Evolutionary conservation across 2,888 invertebrate genomes (phyloP), one percentile per base, ranked within the genome.

Genomic region (Smittia aterrima): DNA sequence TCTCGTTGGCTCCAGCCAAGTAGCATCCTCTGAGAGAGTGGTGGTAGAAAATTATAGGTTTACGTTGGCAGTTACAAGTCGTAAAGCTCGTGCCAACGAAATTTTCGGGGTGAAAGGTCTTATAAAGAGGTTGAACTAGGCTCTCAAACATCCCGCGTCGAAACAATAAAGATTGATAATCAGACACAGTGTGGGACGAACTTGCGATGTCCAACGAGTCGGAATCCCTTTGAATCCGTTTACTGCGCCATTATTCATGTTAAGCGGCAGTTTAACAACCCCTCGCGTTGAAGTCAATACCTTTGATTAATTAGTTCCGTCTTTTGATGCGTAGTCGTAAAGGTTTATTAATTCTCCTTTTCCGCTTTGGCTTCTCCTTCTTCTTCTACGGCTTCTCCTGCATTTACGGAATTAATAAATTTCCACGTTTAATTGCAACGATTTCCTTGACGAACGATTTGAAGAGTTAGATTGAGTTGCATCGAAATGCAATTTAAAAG

Each of bases 231-330:
- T n/a, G 47, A 47, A 47, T 47, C 11, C 16, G 4, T 32, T 32
- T 32, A 32, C 32, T 32, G 32, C 4, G 4, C 4, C 58, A 58
- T 58, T 58, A n/a, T 58, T 18, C 58, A 58, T 58, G 58, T n/a
- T 22, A 58, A 58, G 13, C 18, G 22, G 58, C 22, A 6, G 18
- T 58, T 58, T 58, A 47, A 47, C 16, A 47, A 47, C 16, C 47
- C 47, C 16, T 47, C 47, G 16, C 58, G 9, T 18, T 22, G 9
- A 6, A 58, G 22, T 22, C 58, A 58, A 58, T 58, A 22, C 58
- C n/a, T 58, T 22, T 58, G 18, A 58, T 58, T 58, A 58, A 58
- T 58, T 58, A 58, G 58, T 22, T 58, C 58, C 58, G 58, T 18
- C 58, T 58, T 58, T 58, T 22, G n/a, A 7, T 58, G 11, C 16